Evolutionary conservation across 53 echinoderm and acorn worm genomes (phyloP).

Genomic region (Temnopleurus reevesii): DNA sequence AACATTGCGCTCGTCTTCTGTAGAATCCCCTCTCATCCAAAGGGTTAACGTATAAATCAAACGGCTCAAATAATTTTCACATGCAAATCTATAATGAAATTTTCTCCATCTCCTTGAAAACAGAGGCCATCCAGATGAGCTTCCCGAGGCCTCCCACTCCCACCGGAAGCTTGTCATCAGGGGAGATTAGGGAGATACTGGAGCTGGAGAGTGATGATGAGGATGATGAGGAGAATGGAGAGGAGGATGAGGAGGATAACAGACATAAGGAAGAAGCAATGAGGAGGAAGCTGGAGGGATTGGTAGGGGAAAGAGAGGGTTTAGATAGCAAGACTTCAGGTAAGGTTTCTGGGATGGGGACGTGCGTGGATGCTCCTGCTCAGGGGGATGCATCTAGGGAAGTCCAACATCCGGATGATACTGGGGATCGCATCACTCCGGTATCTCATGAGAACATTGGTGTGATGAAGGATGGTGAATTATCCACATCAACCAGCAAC

Average conservation of each 20-base stretch:
- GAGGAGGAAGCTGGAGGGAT: constrained; percentile 21
- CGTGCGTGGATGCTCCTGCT: neutral
- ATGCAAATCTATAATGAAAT: too few species aligned
- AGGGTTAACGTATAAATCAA: too few species aligned
- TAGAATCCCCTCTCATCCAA: too few species aligned
- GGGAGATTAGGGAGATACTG: constrained; percentile 45
- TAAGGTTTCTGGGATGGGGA: constrained; percentile 12
- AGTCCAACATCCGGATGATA: neutral
- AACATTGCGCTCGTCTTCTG: too few species aligned
- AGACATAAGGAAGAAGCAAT: neutral
- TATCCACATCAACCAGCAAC: neutral
- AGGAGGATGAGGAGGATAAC: constrained; percentile 4
- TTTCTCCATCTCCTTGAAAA: neutral
- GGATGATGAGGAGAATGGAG: constrained; percentile 40
- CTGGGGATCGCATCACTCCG: neutral
- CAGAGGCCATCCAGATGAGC: constrained; percentile 51
- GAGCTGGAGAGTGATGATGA: constrained; percentile 58
- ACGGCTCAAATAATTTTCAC: too few species aligned
- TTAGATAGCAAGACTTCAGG: neutral
- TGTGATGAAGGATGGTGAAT: neutral
- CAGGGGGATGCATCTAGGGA: neutral
- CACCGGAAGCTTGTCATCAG: constrained; percentile 42
- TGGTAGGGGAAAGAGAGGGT: neutral
- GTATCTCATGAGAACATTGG: neutral
- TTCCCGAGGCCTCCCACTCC: constrained; percentile 51